phyloP scores from a whole-genome alignment of 2,797 vertebrate genomes.

The Falco columbarius region DNA sequence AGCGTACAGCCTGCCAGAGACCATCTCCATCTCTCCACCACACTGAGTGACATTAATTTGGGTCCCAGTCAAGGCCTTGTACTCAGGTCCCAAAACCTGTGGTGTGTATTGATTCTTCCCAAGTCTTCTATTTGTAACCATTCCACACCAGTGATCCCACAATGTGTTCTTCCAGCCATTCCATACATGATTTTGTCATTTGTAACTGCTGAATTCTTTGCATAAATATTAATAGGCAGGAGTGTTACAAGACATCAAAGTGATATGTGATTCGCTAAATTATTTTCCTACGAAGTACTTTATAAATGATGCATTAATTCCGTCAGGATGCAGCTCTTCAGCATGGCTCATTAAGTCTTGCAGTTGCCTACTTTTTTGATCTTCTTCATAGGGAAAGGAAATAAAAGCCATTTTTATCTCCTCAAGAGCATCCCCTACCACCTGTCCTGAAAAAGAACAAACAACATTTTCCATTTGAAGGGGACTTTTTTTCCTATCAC shows the following conservation, averaged over 20 bases:
- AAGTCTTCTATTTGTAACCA: neutral
- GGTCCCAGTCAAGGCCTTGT: neutral
- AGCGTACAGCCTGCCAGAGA: neutral
- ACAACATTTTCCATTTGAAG: neutral
- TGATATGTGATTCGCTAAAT: neutral
- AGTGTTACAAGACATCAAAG: constrained; percentile 41
- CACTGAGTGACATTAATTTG: neutral
- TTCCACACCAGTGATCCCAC: neutral
- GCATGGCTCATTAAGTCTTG: constrained; percentile 33
- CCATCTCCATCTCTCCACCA: neutral
- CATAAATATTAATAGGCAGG: constrained; percentile 31
- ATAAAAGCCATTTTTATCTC: constrained; percentile 51
- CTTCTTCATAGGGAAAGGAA: constrained; percentile 3
- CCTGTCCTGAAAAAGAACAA: constrained; percentile 18
- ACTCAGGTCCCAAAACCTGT: neutral
- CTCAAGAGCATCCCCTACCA: neutral
- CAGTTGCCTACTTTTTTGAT: constrained; percentile 30
- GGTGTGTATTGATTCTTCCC: neutral
- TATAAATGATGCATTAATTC: constrained; percentile 55
- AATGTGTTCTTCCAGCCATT: neutral
- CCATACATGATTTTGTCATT: neutral
- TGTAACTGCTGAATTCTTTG: constrained; percentile 2
- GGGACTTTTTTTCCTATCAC: neutral
- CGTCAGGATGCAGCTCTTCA: neutral
- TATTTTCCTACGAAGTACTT: constrained; percentile 13